A percentile compares a stretch with the other conserved stretches of the same genome.
Evolutionary conservation across 2,797 vertebrate species (phyloP).

Genomic region (Bucorvus abyssinicus): DNA sequence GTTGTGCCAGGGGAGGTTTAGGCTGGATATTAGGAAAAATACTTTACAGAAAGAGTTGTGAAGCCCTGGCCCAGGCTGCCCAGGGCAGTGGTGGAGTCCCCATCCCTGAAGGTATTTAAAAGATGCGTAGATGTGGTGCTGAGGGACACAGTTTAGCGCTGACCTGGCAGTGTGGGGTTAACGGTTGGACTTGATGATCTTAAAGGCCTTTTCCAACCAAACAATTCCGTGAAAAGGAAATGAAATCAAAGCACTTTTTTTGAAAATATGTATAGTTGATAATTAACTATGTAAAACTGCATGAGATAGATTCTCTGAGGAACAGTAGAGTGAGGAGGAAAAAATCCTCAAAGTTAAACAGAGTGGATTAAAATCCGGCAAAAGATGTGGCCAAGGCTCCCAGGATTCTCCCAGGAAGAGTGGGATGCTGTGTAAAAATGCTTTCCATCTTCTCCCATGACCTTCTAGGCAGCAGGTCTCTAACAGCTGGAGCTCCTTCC

Average conservation of each 20-base stretch:
- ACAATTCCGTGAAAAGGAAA: background rate
- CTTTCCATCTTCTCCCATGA: background rate
- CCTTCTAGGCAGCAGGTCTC: constrained; percentile 11
- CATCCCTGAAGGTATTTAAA: too few species aligned
- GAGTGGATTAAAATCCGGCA: background rate
- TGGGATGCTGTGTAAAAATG: background rate
- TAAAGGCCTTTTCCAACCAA: too few species aligned
- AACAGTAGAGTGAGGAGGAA: background rate
- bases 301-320: background rate
- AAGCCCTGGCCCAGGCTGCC: too few species aligned
- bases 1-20: too few species aligned
- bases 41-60: too few species aligned
- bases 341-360: background rate
- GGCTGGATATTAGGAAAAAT: too few species aligned
- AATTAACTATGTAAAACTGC: constrained; percentile 26
- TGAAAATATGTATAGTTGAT: background rate
- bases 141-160: too few species aligned
- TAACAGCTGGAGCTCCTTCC: constrained; percentile 13
- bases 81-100: too few species aligned
- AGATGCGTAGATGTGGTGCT: too few species aligned
- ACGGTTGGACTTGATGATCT: too few species aligned
- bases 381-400: background rate
- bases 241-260: constrained; percentile 3
- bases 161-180: too few species aligned
- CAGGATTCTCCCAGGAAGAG: background rate